Percentiles rank a stretch among this genome's conserved stretches.
Evolutionary conservation across 35 echinoderm and acorn worm species (phyloP).

Genomic region (Lytechinus variegatus): DNA sequence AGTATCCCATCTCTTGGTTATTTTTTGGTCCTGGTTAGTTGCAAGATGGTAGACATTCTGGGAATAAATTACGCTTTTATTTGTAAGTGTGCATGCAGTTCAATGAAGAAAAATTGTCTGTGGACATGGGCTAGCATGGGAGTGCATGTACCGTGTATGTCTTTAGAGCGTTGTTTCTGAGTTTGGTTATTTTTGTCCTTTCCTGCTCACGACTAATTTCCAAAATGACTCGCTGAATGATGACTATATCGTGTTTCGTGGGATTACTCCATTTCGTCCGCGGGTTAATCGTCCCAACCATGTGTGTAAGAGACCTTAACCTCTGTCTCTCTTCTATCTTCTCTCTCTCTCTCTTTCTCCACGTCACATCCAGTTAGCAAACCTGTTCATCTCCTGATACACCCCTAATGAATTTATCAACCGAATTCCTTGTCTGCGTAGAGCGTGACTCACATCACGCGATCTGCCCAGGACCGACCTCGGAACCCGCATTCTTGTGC

Average conservation of each 20-base stretch:
- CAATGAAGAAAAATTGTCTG: background rate
- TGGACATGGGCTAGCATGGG: background rate
- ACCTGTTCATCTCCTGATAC: background rate
- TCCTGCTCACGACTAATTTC: background rate
- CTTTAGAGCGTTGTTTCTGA: too few relatives aligned
- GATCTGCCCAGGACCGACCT: background rate
- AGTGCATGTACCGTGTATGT: background rate
- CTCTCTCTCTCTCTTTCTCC: background rate
- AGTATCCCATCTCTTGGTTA: too few relatives aligned
- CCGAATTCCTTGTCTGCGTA: constrained; percentile 8
- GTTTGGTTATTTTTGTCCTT: background rate
- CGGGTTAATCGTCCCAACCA: background rate
- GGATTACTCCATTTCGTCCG: background rate
- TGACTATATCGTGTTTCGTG: background rate
- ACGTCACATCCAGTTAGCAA: constrained; percentile 10
- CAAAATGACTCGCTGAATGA: background rate
- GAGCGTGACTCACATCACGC: constrained; percentile 25
- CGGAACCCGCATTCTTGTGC: background rate
- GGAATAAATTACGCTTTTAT: background rate
- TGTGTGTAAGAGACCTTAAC: background rate
- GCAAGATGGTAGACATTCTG: too few relatives aligned
- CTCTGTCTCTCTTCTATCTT: too few relatives aligned
- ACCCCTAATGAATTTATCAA: background rate
- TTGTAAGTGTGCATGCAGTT: background rate
- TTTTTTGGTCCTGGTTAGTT: too few relatives aligned